A percentile compares a stretch with the other conserved stretches of the same genome.
Evolutionary conservation across 2,113 vertebrate species (phyloP).

Genomic region (Tetraodon nigroviridis): DNA sequence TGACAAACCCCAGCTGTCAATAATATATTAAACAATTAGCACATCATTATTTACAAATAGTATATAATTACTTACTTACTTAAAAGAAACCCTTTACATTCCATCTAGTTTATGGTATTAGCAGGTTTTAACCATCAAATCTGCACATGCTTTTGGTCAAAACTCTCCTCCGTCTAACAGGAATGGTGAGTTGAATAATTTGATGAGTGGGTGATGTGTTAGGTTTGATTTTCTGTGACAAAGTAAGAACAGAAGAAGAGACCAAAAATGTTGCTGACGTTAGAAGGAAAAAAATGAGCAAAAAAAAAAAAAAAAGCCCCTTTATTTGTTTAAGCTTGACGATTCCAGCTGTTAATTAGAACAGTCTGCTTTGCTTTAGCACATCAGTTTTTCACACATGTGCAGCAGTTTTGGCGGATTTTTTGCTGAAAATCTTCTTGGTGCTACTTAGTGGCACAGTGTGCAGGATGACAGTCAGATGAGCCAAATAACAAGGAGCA

Average conservation of each 20-base stretch:
- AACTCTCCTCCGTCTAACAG: conserved; percentile 34
- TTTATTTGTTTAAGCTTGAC: conserved; percentile 9
- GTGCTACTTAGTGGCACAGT: conserved; percentile 1
- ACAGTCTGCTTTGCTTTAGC: not conserved
- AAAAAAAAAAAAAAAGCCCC: conserved; percentile 17
- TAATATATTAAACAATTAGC: too few species aligned
- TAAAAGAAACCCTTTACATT: conserved; percentile 1
- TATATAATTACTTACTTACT: too few species aligned
- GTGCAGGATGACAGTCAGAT: not conserved
- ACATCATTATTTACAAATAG: too few species aligned
- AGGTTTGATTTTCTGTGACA: conserved; percentile 54
- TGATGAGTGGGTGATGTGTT: conserved; percentile 66
- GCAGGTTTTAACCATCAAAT: conserved; percentile 47
- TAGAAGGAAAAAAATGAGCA: conserved; percentile 19
- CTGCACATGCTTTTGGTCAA: conserved; percentile 26
- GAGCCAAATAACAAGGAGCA: not conserved
- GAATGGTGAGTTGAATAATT: conserved; percentile 52
- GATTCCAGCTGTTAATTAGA: conserved; percentile 3
- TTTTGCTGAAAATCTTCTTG: not conserved
- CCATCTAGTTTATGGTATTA: conserved; percentile 36
- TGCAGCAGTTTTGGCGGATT: not conserved
- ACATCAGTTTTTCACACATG: not conserved
- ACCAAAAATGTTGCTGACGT: conserved; percentile 29
- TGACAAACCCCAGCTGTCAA: not conserved
- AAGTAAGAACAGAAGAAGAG: conserved; percentile 36